Conservation (phyloP, 2,888 invertebrate genomes). For the Tipula lateralis region DNA sequence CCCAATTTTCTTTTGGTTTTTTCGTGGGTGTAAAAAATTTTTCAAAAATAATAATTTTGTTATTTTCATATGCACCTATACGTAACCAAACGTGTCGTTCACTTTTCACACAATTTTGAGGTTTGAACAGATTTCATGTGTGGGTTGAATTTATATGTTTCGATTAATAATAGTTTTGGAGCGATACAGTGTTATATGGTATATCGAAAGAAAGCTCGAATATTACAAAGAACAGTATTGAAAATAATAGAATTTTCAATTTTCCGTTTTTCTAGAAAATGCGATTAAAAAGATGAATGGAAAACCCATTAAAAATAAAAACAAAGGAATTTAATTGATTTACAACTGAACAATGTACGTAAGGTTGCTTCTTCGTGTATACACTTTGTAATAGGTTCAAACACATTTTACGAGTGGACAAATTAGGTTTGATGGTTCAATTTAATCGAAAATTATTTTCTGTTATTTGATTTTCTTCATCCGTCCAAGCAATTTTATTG, state of each 20-base stretch:
- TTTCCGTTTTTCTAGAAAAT: background rate
- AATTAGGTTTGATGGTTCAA: background rate
- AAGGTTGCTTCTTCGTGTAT: background rate
- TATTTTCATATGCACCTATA: background rate
- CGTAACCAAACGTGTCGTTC: background rate
- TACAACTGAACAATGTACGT: background rate
- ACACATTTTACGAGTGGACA: too few relatives aligned
- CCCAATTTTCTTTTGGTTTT: background rate
- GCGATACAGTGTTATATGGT: background rate
- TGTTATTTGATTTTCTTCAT: background rate
- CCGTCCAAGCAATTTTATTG: background rate
- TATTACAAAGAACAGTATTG: background rate
- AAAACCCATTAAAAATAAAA: background rate
- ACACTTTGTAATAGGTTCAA: background rate
- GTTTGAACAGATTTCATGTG: background rate
- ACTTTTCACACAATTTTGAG: background rate
- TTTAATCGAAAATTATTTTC: background rate
- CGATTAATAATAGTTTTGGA: background rate
- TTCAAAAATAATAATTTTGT: background rate
- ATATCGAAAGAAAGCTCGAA: background rate
- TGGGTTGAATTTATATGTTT: background rate
- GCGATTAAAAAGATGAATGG: background rate
- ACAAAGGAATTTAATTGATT: background rate
- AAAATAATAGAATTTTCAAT: background rate
- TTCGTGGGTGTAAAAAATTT: background rate